These are phyloP conservation scores for Euproctis similis DNA, from an alignment of 2,888 invertebrate species.

Conservation along the genomic window DNA sequence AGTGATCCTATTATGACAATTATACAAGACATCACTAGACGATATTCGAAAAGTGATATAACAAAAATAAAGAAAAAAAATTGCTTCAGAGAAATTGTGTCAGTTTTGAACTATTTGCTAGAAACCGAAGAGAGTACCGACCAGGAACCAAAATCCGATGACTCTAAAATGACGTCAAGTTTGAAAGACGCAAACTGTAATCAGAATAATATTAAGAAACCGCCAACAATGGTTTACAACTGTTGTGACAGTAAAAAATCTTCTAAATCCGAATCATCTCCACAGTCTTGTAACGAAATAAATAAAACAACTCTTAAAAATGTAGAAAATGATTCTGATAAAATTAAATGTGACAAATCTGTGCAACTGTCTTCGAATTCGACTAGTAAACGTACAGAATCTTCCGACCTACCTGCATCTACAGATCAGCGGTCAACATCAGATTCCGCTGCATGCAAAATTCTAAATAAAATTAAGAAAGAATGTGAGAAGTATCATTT, in stretches of 20 bases:
- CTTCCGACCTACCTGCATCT: constrained; percentile 44
- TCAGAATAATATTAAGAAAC: not conserved
- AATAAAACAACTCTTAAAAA: constrained; percentile 1
- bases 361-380: constrained; percentile 37
- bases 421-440: constrained; percentile 54
- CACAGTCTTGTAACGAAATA: not conserved
- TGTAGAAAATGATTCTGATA: constrained; percentile 11
- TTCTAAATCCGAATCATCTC: not conserved
- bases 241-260: not conserved
- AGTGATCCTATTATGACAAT: constrained; percentile 48
- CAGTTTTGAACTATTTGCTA: constrained; percentile 54
- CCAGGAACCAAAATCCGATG: constrained; percentile 14
- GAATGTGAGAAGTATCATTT: constrained; percentile 64
- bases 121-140: constrained; percentile 56
- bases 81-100: constrained; percentile 60
- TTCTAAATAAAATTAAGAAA: constrained; percentile 55
- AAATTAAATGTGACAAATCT: constrained; percentile 37
- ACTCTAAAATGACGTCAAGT: constrained; percentile 2
- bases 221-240: not conserved
- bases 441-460: constrained; percentile 54
- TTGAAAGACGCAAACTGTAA: too few relatives aligned
- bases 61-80: constrained; percentile 51
- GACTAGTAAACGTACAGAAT: constrained; percentile 31
- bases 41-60: constrained; percentile 55
- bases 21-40: constrained; percentile 58